phyloP scores from a whole-genome alignment of 2,888 invertebrate species.

The Heliothis peltigera region DNA sequence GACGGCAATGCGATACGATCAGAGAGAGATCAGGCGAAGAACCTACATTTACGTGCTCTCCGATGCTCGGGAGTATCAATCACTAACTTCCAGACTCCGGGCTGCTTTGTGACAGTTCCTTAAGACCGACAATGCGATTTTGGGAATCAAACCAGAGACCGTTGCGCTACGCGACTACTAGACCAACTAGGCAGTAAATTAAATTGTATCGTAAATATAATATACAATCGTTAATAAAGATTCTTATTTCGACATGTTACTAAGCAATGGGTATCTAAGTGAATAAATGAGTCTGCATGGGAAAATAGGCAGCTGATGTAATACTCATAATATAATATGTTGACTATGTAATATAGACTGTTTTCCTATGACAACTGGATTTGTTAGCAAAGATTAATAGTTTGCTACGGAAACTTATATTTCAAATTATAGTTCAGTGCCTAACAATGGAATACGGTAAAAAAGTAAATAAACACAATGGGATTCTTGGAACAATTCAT shows the following conservation, averaged over 20 bases:
- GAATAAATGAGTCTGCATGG: slow-evolving; percentile 14
- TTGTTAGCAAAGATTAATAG: slow-evolving; percentile 25
- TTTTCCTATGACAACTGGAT: slow-evolving; percentile 17
- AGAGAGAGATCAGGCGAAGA: no score
- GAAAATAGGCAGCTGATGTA: slow-evolving; percentile 29
- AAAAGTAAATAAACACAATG: background rate
- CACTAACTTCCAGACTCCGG: no score
- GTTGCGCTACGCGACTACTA: no score
- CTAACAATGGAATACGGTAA: background rate
- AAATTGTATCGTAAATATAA: no score
- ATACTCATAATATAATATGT: background rate
- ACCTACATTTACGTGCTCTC: no score
- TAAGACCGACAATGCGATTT: no score
- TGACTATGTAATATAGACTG: slow-evolving; percentile 11
- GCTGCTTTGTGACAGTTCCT: no score
- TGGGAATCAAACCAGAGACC: no score
- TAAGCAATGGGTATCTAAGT: slow-evolving; percentile 1
- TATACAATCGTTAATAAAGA: background rate
- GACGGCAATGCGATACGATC: no score
- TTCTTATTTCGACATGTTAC: background rate
- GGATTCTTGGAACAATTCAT: background rate
- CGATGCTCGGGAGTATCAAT: no score
- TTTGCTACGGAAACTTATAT: slow-evolving; percentile 16
- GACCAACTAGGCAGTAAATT: no score
- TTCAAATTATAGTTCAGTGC: background rate